phyloP scores from a whole-genome alignment of 2,797 vertebrate genomes.

The Oryzias dopingdopingensis region DNA sequence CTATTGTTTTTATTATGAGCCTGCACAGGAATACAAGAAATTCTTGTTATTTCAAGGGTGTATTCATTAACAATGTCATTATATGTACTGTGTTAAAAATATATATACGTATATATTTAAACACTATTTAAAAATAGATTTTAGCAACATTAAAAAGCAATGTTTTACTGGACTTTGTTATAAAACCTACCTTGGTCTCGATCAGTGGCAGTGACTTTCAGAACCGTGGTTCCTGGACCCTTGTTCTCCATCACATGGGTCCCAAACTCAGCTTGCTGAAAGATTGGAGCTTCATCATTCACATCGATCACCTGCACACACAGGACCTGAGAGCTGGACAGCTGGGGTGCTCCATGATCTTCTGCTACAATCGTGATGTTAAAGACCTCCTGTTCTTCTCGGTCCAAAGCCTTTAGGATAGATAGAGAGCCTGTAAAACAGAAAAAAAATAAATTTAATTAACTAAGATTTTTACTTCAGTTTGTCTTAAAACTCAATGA shows the following conservation, averaged over 20 bases:
- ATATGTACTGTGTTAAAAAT: constrained; percentile 21
- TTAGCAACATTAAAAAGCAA: not conserved
- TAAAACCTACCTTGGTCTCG: constrained; percentile 82
- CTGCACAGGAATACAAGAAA: not conserved
- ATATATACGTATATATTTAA: not conserved
- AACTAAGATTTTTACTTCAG: not conserved
- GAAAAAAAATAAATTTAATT: not conserved
- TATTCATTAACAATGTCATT: not conserved
- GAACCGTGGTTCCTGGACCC: constrained; percentile 81
- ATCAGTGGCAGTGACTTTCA: constrained; percentile 85
- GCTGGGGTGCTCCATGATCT: constrained; percentile 88
- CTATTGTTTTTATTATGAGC: too few species aligned
- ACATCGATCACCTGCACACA: constrained; percentile 89
- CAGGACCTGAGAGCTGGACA: constrained; percentile 86
- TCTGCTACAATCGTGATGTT: constrained; percentile 87
- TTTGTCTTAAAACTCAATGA: not conserved
- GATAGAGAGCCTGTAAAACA: constrained; percentile 57
- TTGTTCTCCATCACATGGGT: constrained; percentile 86
- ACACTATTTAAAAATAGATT: not conserved
- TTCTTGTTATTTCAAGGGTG: not conserved
- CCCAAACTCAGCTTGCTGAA: constrained; percentile 83
- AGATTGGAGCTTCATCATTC: constrained; percentile 89
- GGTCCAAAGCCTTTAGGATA: constrained; percentile 84
- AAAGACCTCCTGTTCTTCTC: constrained; percentile 86
- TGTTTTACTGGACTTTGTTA: not conserved